These are phyloP conservation scores for Parazoanthus atlanticus DNA, from an alignment of 92 coral and sea anemone genomes.

Conservation along the genomic window DNA sequence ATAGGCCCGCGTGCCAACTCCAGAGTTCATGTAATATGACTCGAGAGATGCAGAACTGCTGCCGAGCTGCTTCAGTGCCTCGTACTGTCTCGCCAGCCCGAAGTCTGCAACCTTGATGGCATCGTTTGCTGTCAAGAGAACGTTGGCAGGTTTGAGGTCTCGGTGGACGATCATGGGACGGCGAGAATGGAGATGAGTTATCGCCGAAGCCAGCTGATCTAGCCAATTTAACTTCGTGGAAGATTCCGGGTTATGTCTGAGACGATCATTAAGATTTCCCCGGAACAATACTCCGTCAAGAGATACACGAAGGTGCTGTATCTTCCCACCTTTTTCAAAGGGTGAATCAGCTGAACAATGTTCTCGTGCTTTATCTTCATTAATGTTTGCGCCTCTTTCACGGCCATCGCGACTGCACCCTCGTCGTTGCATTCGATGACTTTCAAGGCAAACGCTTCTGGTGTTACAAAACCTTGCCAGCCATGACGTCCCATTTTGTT, in stretches of 20 bases:
- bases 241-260: background rate
- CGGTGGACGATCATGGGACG: slow-evolving; percentile 21
- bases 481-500: background rate
- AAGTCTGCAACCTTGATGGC: slow-evolving; percentile 7
- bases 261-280: slow-evolving; percentile 26
- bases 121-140: slow-evolving; percentile 6
- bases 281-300: slow-evolving; percentile 32
- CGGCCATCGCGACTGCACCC: background rate
- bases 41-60: slow-evolving; percentile 14
- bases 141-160: slow-evolving; percentile 17
- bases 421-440: background rate
- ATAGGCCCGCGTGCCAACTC: slow-evolving; percentile 45
- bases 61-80: background rate
- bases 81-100: slow-evolving; percentile 15
- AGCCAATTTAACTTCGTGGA: background rate
- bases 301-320: background rate
- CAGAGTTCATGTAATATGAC: slow-evolving; percentile 47
- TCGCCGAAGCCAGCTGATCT: slow-evolving; percentile 1
- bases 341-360: slow-evolving; percentile 6
- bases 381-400: slow-evolving; percentile 9
- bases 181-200: background rate
- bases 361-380: slow-evolving; percentile 4
- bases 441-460: slow-evolving; percentile 1
- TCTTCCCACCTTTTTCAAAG: background rate
- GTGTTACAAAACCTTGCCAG: background rate